A percentile compares a stretch with the other conserved stretches of the same genome.
Conservation (phyloP, 2,888 invertebrate species). For the Troides aeacus region DNA sequence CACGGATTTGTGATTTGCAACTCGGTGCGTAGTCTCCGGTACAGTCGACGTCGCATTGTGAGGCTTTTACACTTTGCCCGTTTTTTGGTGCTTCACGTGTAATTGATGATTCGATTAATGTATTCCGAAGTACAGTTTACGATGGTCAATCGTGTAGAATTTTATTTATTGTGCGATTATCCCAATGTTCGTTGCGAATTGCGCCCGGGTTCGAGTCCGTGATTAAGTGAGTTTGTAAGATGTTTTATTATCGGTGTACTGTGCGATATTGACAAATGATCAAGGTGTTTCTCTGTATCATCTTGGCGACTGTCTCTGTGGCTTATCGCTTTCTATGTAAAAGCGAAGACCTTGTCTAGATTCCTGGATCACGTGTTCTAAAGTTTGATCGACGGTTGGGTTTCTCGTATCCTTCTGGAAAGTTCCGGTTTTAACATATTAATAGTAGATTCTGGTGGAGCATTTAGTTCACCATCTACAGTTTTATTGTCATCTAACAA, state of each 20-base stretch:
- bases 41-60: slow-evolving; percentile 19
- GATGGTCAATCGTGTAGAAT: slow-evolving; percentile 25
- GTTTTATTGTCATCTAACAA: no score
- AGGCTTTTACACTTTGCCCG: slow-evolving; percentile 29
- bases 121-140: slow-evolving; percentile 24
- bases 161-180: slow-evolving; percentile 28
- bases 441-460: no score
- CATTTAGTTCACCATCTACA: no score
- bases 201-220: slow-evolving; percentile 7
- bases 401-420: no score
- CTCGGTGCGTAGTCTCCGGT: slow-evolving; percentile 20
- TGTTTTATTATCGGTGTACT: slow-evolving; percentile 14
- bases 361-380: no score
- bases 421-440: no score
- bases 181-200: slow-evolving; percentile 16
- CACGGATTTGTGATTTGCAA: slow-evolving; percentile 64
- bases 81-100: slow-evolving; percentile 32
- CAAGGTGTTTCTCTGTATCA: slow-evolving; percentile 13
- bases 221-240: slow-evolving; percentile 27
- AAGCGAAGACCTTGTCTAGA: no score
- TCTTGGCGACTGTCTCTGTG: background rate
- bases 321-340: no score
- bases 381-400: no score
- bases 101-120: slow-evolving; percentile 32
- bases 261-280: slow-evolving; percentile 26